Base-by-base conservation (phyloP, 2,888 invertebrate genomes). In the Euclidia mi region DNA sequence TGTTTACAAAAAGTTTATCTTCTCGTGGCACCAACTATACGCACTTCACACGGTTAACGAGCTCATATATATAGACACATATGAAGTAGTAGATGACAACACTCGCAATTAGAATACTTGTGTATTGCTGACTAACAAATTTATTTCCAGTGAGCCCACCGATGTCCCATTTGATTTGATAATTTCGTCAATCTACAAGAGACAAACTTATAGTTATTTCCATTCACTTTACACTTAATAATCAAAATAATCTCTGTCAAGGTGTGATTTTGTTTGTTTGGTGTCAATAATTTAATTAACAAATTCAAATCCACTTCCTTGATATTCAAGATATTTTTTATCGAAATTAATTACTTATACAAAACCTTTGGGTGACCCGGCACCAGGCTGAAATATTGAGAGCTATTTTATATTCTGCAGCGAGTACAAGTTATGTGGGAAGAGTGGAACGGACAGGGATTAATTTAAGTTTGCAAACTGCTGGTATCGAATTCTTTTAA, bases 381-480 rank as follows among this genome's bases (percentile, higher is more conserved):
- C 2, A 32, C 28, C 15, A 18, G 51, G 18, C 25, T 14, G 6
- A 20, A 44, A 42, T 41, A 15, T 15, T 6, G 35, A 35, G 14
- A 9, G 18, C 1, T 14, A 34, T 4, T 37, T 18, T 37, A 37
- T 37, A 37, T 37, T 66, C 45, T n/a, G 32, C 6, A 3, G 12
- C 6, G 34, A 55, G 48, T 46, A 10, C 6, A 57, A 62, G 53
- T 48, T 46, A 20, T 38, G 14, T 12, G 11, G n/a, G 31, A 1
- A n/a, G 15, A 18, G 9, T 29, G 38, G 35, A 31, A 14, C 15
- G 28, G 65, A 41, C 47, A 45, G n/a, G 37, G 40, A 67, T 66
- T 64, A 56, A 67, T 67, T 64, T 59, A 64, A 68, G 42, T 67
- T 67, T 46, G 52, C 50, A 51, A 67, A 64, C 56, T 59, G 47